Evolutionary conservation across 2,888 invertebrate species (phyloP), one percentile per base, ranked within the genome.

Genomic region (Xanthia togata): DNA sequence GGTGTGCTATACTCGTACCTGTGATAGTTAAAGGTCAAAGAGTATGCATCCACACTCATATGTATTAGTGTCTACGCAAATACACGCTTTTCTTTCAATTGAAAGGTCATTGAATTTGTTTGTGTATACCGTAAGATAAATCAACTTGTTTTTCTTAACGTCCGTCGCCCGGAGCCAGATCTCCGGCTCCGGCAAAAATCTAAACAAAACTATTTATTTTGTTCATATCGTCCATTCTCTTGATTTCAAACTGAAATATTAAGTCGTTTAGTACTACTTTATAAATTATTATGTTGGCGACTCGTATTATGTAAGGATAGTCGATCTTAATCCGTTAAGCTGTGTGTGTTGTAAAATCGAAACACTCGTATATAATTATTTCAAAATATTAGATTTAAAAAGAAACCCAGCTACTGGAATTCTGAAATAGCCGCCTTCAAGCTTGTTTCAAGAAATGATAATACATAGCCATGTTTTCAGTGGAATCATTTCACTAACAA

Each of bases 11-110:
- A 65, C 3, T 17, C 14, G 53, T 74, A 65, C 50, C 68, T 71
- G 65, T 12, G 35, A 38, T 64, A 60, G 31, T 57, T 47, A 85
- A 82, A 85, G 86, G 82, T 82, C 82, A 85, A 67, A 82, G n/a
- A 55, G 35, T 80, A 70, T 62, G n/a, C 23, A 59, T 44, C 31
- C 26, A 31, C 50, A 57, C 70, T 35, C 26, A 44, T 26, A 26
- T 53, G 9, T 23, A 26, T 31, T 35, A 38, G n/a, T 63, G 14
- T 59, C 44, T 64, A 26, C 41, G 12, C 62, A 67, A 64, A 57
- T 65, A 63, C 70, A 70, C 47, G 23, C 17, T 59, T 64, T 44
- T 60, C 41, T 55, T 50, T 64, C n/a, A 47, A 50, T 57, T 63
- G 12, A 60, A 63, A 64, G n/a, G n/a, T 64, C n/a, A 47, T 14